A percentile compares a stretch with the other conserved stretches of the same genome.
These are phyloP conservation scores for Agrotis ipsilon DNA, from an alignment of 2,888 invertebrate species.

Conservation along the genomic window DNA sequence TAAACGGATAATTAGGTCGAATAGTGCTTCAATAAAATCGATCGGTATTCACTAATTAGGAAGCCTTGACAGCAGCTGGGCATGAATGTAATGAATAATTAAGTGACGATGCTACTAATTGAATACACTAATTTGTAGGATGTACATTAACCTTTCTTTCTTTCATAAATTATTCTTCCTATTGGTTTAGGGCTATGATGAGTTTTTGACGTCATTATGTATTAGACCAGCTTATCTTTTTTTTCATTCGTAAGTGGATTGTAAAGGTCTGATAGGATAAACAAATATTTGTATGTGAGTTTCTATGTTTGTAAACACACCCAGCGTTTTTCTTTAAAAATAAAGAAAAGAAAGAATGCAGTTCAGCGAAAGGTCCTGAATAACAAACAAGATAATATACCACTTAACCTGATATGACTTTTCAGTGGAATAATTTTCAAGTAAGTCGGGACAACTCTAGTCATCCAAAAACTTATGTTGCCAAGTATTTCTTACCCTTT, in stretches of 20 bases:
- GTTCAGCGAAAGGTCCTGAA: no score
- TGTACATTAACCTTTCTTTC: constrained; percentile 13
- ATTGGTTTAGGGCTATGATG: constrained; percentile 7
- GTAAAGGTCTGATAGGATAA: background rate
- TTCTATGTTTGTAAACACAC: background rate
- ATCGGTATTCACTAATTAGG: constrained; percentile 55
- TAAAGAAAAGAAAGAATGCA: background rate
- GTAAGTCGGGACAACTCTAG: no score
- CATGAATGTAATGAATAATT: constrained; percentile 58
- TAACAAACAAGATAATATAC: no score
- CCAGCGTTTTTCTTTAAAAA: background rate
- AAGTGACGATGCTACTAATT: constrained; percentile 27
- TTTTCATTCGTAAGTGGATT: background rate
- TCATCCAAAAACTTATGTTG: no score
- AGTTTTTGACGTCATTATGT: constrained; percentile 5
- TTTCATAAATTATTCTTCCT: constrained; percentile 5
- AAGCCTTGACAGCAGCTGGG: constrained; percentile 51
- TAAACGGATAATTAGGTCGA: background rate
- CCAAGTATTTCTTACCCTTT: no score
- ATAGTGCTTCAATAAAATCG: constrained; percentile 33
- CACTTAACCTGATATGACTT: no score
- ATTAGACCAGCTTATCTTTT: background rate
- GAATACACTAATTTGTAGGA: constrained; percentile 13
- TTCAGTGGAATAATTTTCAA: no score
- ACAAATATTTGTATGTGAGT: background rate